Conservation (phyloP, 23 tunicate species). For the Diplosoma virens region DNA sequence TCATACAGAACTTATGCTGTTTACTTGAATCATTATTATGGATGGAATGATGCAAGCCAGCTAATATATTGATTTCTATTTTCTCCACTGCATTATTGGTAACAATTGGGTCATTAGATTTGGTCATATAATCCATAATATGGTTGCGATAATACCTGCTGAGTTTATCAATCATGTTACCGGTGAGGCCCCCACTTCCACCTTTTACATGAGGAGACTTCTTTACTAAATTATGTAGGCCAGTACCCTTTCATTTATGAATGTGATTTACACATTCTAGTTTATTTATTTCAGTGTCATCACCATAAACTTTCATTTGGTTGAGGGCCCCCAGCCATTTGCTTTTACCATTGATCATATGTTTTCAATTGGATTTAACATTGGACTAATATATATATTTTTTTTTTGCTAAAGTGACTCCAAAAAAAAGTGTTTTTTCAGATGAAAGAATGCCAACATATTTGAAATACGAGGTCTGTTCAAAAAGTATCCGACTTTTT, state of each 20-base stretch:
- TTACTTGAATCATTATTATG: neutral
- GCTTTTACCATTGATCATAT: slow-evolving; percentile 29
- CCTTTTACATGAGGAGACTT: neutral
- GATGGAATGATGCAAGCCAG: too few relatives aligned
- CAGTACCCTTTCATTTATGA: slow-evolving; percentile 19
- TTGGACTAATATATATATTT: too few relatives aligned
- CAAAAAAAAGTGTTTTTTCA: too few relatives aligned
- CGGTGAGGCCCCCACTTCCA: slow-evolving; percentile 24
- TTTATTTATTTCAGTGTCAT: slow-evolving; percentile 15
- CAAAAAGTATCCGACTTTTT: too few relatives aligned
- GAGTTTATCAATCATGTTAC: neutral
- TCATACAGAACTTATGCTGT: slow-evolving; percentile 6
- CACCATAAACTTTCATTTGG: neutral
- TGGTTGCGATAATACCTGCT: neutral
- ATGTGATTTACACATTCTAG: slow-evolving; percentile 30
- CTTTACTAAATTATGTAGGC: slow-evolving; percentile 18
- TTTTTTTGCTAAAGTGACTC: too few relatives aligned
- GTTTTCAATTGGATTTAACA: too few relatives aligned
- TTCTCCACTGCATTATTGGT: too few relatives aligned
- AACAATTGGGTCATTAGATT: neutral
- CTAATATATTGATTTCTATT: too few relatives aligned
- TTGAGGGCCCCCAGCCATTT: slow-evolving; percentile 1
- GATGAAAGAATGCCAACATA: too few relatives aligned
- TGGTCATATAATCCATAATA: neutral
- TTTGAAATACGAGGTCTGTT: too few relatives aligned